Percentiles rank a stretch among this genome's conserved stretches.
These are phyloP conservation scores for Cladorhizidae sp. DNA, from an alignment of 37 sponge, comb jelly and placozoan genomes.

Conservation along the genomic window DNA sequence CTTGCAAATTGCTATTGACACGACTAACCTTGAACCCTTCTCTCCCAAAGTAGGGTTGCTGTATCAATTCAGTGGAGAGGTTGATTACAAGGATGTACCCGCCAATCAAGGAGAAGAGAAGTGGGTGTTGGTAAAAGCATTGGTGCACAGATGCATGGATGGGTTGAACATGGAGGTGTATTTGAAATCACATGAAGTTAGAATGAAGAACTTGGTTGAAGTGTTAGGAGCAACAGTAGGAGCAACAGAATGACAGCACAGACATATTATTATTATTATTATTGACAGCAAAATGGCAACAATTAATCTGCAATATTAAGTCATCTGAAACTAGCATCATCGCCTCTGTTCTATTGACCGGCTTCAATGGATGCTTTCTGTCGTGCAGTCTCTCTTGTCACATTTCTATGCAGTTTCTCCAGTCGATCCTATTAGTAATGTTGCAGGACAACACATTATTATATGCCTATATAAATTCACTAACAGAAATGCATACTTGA, in stretches of 20 bases:
- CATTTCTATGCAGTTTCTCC: constrained; percentile 67
- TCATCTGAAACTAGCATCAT: neutral
- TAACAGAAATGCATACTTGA: too few species aligned
- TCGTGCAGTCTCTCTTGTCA: constrained; percentile 71
- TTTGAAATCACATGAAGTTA: constrained; percentile 6
- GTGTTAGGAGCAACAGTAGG: neutral
- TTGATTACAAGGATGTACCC: constrained; percentile 7
- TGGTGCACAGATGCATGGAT: constrained; percentile 31
- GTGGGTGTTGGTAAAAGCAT: constrained; percentile 2
- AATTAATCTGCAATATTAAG: neutral
- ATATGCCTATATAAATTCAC: too few species aligned
- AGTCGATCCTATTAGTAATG: constrained; percentile 59
- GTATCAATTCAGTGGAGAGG: constrained; percentile 58
- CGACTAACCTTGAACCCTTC: constrained; percentile 33
- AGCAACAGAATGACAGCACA: neutral
- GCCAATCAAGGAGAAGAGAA: neutral
- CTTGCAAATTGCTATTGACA: constrained; percentile 21
- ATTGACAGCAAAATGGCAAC: neutral
- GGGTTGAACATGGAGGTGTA: constrained; percentile 29
- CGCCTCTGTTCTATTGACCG: constrained; percentile 16
- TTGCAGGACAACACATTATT: neutral
- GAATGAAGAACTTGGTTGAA: constrained; percentile 13
- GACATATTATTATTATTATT: neutral
- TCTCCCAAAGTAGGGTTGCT: constrained; percentile 17
- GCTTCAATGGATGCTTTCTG: constrained; percentile 66